Evolutionary conservation across 2,797 vertebrate species (phyloP).

Genomic region (Chloroceryle amazona): DNA sequence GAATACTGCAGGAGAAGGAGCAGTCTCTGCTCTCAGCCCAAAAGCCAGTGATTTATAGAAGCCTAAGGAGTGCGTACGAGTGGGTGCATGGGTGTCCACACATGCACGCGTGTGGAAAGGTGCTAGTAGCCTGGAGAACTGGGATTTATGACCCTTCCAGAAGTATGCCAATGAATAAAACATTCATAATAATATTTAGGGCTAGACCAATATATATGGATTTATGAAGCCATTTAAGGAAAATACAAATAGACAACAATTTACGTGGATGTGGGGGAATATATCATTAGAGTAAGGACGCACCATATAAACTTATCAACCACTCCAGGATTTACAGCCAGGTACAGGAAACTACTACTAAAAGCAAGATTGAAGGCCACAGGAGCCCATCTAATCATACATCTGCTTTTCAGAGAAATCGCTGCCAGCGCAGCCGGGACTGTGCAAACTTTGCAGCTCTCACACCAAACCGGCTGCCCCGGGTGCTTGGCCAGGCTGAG

Average conservation of each 20-base stretch:
- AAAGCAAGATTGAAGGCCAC: conserved; percentile 48
- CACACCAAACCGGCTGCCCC: neutral
- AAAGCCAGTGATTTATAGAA: neutral
- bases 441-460: neutral
- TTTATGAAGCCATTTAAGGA: conserved; percentile 65
- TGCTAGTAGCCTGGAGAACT: neutral
- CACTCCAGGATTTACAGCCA: conserved; percentile 53
- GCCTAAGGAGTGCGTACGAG: neutral
- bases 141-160: conserved; percentile 7
- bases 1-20: neutral
- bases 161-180: conserved; percentile 42
- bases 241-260: conserved; percentile 57
- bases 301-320: conserved; percentile 38
- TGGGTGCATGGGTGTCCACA: rapidly evolving
- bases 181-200: conserved; percentile 36
- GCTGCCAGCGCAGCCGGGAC: neutral
- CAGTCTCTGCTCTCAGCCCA: neutral
- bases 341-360: conserved; percentile 22
- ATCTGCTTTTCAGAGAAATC: conserved; percentile 17
- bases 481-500: neutral
- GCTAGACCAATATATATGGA: conserved; percentile 39
- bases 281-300: conserved; percentile 49
- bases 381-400: conserved; percentile 33
- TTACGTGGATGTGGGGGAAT: conserved; percentile 59
- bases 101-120: neutral